Evolutionary conservation across 2,888 invertebrate genomes (phyloP).

Genomic region (Chymomyza fuscimana): DNA sequence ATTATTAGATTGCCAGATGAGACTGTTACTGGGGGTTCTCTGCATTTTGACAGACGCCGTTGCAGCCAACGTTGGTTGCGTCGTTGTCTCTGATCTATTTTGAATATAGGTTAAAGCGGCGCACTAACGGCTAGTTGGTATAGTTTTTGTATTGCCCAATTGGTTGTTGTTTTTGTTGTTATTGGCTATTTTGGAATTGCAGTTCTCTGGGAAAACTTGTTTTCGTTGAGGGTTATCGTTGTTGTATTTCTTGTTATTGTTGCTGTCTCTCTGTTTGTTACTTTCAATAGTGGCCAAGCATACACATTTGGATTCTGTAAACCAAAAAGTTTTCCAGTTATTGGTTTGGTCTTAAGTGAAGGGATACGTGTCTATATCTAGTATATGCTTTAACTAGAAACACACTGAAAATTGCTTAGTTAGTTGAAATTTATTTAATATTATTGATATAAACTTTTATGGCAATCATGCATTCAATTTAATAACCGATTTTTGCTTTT

Average conservation of each 20-base stretch:
- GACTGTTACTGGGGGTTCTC: slow-evolving; percentile 37
- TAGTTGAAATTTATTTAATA: slow-evolving; percentile 14
- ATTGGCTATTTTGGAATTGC: slow-evolving; percentile 19
- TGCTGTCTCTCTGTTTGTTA: slow-evolving; percentile 18
- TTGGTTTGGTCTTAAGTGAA: slow-evolving; percentile 56
- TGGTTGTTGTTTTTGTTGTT: slow-evolving; percentile 39
- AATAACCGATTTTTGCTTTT: background rate
- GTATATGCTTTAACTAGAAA: background rate
- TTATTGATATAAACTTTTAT: slow-evolving; percentile 10
- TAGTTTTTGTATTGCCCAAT: slow-evolving; percentile 28
- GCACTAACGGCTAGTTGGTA: slow-evolving; percentile 65
- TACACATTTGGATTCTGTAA: slow-evolving; percentile 56
- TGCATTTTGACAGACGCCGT: slow-evolving; percentile 49
- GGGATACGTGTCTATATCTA: slow-evolving; percentile 58
- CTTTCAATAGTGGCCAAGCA: slow-evolving; percentile 23
- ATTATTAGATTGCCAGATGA: slow-evolving; percentile 21
- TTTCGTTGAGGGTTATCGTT: slow-evolving; percentile 6
- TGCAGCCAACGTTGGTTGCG: slow-evolving; percentile 23
- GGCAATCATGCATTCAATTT: slow-evolving; percentile 15
- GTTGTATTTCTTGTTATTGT: slow-evolving; percentile 44
- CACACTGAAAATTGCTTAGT: slow-evolving; percentile 19
- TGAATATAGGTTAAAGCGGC: slow-evolving; percentile 73
- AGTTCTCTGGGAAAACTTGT: slow-evolving; percentile 49
- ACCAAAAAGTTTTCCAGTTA: background rate
- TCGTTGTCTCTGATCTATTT: slow-evolving; percentile 64